Base-by-base conservation (phyloP, 2,797 vertebrate genomes). In the Acanthiza pusilla region DNA sequence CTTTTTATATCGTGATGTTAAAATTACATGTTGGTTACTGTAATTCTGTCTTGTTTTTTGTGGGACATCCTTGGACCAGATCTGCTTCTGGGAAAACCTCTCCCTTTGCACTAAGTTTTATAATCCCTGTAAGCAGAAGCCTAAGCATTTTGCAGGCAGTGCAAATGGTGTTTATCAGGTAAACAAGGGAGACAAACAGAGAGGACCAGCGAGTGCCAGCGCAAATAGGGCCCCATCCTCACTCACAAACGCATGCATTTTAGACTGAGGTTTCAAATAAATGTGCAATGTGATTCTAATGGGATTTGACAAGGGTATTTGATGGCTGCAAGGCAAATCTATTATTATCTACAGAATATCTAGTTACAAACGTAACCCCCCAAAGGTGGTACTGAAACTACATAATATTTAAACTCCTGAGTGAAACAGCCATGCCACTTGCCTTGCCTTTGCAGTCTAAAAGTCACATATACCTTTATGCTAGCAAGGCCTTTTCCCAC, bases 11-110 rank as follows among this genome's bases (percentile, higher is more conserved):
- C 92, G 73, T 96, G 96, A 97, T 96, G 97, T 97, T 93, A 96
- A 98, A 98, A 97, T 97, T 97, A 97, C 96, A 97, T 70, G 87
- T 97, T 97, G 96, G 96, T 96, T 95, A 93, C 95, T 91, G 51
- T 97, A 97, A 98, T 97, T 97, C 97, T 84, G 94, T 95, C 96
- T 93, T 96, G 87, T 76, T 96, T 97, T 97, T 95, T 92, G 75
- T 71, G 94, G 95, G 73, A 85, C 92, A 93, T 96, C 91, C 60
- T 89, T 93, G 94, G 92, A 97, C 72, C 80, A 93, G 71, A 91
- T 93, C 58, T 83, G 82, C 86, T 94, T 97, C 93, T 96, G 94
- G 91, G 95, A 93, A 93, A 91, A 93, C 88, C 77, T 96, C 79
- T 97, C 79, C 84, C 85, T 94, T 86, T 62, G 53, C 80, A 11